Conservation (phyloP, 2,888 invertebrate species). For the Agrotis exclamationis region DNA sequence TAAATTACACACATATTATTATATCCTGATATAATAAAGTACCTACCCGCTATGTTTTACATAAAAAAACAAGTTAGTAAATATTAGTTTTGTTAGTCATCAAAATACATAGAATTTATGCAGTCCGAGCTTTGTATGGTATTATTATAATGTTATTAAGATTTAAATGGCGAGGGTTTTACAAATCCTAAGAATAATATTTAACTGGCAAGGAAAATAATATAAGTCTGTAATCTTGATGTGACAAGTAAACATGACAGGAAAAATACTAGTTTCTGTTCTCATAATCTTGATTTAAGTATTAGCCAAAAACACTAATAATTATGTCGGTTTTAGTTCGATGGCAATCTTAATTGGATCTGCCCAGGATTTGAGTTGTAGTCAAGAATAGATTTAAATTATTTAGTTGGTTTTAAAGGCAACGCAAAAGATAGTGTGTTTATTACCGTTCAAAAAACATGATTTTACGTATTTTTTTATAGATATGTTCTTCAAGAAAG, state of each 20-base stretch:
- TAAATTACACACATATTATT: background rate
- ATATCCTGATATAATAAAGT: constrained; percentile 3
- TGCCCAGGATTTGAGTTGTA: background rate
- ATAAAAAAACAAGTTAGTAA: constrained; percentile 9
- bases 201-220: background rate
- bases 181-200: background rate
- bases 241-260: background rate
- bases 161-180: constrained; percentile 37
- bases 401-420: background rate
- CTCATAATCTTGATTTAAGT: background rate
- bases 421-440: too few species aligned
- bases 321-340: background rate
- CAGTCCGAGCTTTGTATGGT: constrained; percentile 10
- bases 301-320: background rate
- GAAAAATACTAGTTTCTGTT: background rate
- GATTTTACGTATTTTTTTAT: too few species aligned
- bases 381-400: background rate
- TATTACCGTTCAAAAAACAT: too few species aligned
- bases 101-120: background rate
- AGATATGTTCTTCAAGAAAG: too few species aligned
- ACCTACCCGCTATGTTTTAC: constrained; percentile 3
- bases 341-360: background rate
- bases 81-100: constrained; percentile 42
- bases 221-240: background rate
- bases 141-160: constrained; percentile 20